Evolutionary conservation across 1,140 invertebrate species (phyloP), one percentile per base, ranked within the genome.

Genomic region (Cyphomyrmex costatus): DNA sequence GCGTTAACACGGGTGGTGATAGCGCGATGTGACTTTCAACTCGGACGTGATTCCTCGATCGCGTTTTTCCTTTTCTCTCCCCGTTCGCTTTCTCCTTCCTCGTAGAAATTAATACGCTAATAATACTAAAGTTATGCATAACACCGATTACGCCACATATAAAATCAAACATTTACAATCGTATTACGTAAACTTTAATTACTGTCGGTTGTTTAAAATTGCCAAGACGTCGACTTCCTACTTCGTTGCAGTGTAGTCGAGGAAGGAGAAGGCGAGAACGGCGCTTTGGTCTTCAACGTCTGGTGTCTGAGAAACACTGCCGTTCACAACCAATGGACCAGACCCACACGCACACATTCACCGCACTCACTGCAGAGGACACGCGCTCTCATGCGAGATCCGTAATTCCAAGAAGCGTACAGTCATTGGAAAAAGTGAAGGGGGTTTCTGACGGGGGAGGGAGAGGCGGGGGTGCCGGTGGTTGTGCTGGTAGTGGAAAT

Each of bases 401-500:
- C 80, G 86, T 90, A 92, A 91, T 94, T 95, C 94, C 92, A 68
- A 94, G 94, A 95, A 94, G 87, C 83, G 94, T 95, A 94, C 94
- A 95, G 93, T 94, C 94, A 86, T 89, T 42, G 88, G 82, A 89
- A 94, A 93, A 94, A 94, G 92, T 93, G 91, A 90, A 89, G 89
- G 85, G 86, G 78, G 77, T 73, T 73, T 2, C 46, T 58, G 84
- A 61, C 58, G 24, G n/a, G 2, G 60, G 33, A 12, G 27, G 49
- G 24, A 36, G 49, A 36, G 49, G n/a, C 63, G 7, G 84, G 61
- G 71, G 74, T 65, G 53, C 51, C 73, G 68, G 76, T 85, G 33
- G 76, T 58, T n/a, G n/a, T n/a, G 66, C 53, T 36, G 70, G 84
- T 88, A 85, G 86, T 90, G 89, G 87, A 92, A 89, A 89, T 88